Evolutionary conservation across 1,140 invertebrate genomes (phyloP).

Genomic region (Chlorops oryzae): DNA sequence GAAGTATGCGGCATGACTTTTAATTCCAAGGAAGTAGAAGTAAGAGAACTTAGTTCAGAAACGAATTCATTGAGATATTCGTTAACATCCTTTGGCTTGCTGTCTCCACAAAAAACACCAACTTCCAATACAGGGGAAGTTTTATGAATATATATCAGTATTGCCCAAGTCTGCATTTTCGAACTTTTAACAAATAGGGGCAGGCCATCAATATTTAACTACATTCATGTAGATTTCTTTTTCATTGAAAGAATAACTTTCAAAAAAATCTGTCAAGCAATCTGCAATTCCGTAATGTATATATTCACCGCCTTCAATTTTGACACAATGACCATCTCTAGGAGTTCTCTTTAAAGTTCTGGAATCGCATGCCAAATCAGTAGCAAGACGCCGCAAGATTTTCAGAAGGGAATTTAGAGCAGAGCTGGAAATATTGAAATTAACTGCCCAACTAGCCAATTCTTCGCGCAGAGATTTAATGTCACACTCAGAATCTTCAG

Average conservation of each 20-base stretch:
- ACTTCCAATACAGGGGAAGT: not conserved
- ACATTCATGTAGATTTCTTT: not conserved
- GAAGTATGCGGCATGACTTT: slow-evolving; percentile 7
- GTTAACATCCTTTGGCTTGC: slow-evolving; percentile 4
- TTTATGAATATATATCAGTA: not conserved
- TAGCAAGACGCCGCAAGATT: too few species aligned
- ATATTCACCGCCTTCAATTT: slow-evolving; percentile 4
- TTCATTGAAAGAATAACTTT: not conserved
- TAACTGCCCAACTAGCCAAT: too few species aligned
- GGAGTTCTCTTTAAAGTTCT: not conserved
- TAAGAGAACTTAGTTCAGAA: not conserved
- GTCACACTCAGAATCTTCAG: too few species aligned
- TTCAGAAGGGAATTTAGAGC: too few species aligned
- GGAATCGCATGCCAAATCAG: too few species aligned
- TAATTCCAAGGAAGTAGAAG: not conserved
- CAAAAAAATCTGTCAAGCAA: slow-evolving; percentile 1
- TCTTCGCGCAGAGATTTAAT: too few species aligned
- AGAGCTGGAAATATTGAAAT: too few species aligned
- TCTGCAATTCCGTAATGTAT: slow-evolving; percentile 10
- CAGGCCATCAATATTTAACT: slow-evolving; percentile 9
- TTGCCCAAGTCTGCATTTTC: not conserved
- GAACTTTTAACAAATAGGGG: slow-evolving; percentile 10
- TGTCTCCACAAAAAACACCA: slow-evolving; percentile 3
- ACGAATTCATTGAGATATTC: slow-evolving; percentile 2
- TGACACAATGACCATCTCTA: not conserved